Percentiles rank a stretch among this genome's conserved stretches.
These are phyloP conservation scores for Marronus borbonicus DNA, from an alignment of 2,888 invertebrate species.

Conservation along the genomic window DNA sequence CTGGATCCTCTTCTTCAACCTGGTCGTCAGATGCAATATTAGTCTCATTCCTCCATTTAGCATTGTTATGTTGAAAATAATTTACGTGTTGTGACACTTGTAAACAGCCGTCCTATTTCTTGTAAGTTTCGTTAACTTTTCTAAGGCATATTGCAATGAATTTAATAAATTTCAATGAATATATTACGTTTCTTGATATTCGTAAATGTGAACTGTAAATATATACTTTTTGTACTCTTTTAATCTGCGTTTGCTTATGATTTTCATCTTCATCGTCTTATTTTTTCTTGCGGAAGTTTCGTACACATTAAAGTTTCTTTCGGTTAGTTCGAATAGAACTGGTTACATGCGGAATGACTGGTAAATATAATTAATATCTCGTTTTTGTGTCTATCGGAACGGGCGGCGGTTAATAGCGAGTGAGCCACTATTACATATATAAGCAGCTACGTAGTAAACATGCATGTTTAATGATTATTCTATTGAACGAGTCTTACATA, in stretches of 20 bases:
- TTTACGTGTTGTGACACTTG: no score
- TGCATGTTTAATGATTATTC: slow-evolving; percentile 45
- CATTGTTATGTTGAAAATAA: no score
- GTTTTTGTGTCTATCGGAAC: slow-evolving; percentile 42
- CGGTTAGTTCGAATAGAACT: slow-evolving; percentile 11
- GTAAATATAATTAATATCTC: slow-evolving; percentile 46
- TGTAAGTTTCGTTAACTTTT: no score
- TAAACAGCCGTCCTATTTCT: no score
- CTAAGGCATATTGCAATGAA: no score
- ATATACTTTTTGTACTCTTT: background rate
- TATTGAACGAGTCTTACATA: slow-evolving; percentile 46
- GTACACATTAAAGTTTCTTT: background rate
- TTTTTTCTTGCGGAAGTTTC: slow-evolving; percentile 25
- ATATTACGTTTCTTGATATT: no score
- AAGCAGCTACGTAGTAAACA: slow-evolving; percentile 31
- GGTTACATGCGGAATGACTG: slow-evolving; percentile 28
- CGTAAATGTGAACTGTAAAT: no score
- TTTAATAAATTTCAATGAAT: no score
- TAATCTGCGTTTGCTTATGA: background rate
- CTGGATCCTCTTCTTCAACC: no score
- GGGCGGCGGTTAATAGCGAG: background rate
- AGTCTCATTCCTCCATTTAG: no score
- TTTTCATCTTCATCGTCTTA: slow-evolving; percentile 14
- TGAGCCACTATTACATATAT: slow-evolving; percentile 12
- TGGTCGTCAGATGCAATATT: no score